phyloP scores from a whole-genome alignment of 2,113 vertebrate genomes.

The Epinephelus fuscoguttatus region DNA sequence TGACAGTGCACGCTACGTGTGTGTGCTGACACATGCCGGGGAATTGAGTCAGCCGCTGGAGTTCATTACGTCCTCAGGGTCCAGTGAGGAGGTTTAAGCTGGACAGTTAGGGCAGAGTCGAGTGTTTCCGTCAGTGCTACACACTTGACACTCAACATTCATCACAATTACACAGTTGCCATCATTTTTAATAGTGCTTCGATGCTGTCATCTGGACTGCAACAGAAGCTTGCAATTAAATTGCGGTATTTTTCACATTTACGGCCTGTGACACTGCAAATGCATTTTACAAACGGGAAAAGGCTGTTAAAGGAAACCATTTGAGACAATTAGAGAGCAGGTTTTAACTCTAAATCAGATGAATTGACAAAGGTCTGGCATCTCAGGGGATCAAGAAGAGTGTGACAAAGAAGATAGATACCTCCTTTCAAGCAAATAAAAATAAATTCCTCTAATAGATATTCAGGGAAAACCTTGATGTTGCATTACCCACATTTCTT shows the following conservation, averaged over 20 bases:
- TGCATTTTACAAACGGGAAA: constrained; percentile 24
- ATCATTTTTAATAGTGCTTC: constrained; percentile 30
- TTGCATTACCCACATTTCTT: background rate
- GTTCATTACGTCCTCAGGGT: constrained; percentile 48
- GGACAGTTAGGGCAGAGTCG: constrained; percentile 30
- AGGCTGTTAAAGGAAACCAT: constrained; percentile 3
- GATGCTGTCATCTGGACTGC: constrained; percentile 6
- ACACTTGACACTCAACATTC: constrained; percentile 41
- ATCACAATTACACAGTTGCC: constrained; percentile 54
- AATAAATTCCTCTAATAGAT: background rate
- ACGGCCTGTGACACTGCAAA: constrained; percentile 6
- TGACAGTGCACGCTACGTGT: background rate
- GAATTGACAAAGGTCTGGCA: background rate
- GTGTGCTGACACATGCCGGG: constrained; percentile 11
- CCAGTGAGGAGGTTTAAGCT: constrained; percentile 3
- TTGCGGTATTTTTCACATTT: constrained; percentile 7
- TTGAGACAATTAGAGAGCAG: constrained; percentile 18
- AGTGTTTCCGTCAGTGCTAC: constrained; percentile 10
- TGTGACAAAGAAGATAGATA: background rate
- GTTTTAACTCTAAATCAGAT: constrained; percentile 28
- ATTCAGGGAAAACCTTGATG: background rate
- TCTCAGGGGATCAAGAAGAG: background rate
- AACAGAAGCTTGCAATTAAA: constrained; percentile 46
- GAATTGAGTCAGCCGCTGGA: constrained; percentile 47
- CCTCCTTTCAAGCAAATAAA: background rate